phyloP scores from a whole-genome alignment of 2,113 vertebrate genomes.

The Electrona antarctica region DNA sequence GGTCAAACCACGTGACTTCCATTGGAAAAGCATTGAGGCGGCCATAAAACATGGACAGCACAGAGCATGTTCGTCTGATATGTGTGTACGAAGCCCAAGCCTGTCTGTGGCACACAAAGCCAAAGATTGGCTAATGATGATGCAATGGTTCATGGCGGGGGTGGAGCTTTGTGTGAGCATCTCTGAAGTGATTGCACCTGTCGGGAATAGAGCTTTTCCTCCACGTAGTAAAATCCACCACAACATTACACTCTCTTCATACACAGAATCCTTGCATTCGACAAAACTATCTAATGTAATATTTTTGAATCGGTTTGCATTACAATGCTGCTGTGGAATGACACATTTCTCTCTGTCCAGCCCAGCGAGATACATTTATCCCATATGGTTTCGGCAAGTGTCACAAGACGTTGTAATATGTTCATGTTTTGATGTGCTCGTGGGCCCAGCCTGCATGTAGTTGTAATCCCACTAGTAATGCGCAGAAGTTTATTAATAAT shows the following conservation, averaged over 20 bases:
- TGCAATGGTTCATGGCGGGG: slow-evolving; percentile 68
- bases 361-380: slow-evolving; percentile 25
- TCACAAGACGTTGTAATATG: slow-evolving; percentile 29
- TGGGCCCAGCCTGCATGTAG: slow-evolving; percentile 13
- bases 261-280: slow-evolving; percentile 13
- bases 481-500: slow-evolving; percentile 62
- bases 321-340: slow-evolving; percentile 23
- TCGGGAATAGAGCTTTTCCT: slow-evolving; percentile 51
- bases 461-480: slow-evolving; percentile 33
- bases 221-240: slow-evolving; percentile 43
- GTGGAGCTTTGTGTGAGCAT: slow-evolving; percentile 64
- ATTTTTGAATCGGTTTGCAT: slow-evolving; percentile 20
- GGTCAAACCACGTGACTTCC: no score
- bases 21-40: no score
- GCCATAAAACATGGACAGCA: no score
- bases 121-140: slow-evolving; percentile 77
- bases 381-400: slow-evolving; percentile 29
- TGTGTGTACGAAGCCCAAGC: no score
- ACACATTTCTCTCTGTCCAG: slow-evolving; percentile 30
- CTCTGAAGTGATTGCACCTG: slow-evolving; percentile 70
- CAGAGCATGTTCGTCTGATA: no score
- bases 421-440: slow-evolving; percentile 8
- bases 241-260: slow-evolving; percentile 45
- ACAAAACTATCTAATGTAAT: slow-evolving; percentile 2
- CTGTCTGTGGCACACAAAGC: slow-evolving; percentile 67